phyloP scores from a whole-genome alignment of 1,140 invertebrate genomes.

The Neocloeon triangulifer region DNA sequence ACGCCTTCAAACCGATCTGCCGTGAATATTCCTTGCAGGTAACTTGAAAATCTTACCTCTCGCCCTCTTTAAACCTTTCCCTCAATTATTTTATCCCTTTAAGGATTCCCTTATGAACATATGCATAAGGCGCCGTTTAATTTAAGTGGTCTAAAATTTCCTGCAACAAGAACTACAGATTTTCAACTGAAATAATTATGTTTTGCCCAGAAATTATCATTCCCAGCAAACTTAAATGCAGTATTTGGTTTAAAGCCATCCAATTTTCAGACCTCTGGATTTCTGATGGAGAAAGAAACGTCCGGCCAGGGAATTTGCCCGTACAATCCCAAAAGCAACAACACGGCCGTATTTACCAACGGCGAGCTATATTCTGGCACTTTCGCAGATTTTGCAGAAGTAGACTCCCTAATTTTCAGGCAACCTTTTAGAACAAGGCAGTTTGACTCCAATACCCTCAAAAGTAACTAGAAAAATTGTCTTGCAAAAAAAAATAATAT shows the following conservation, averaged over 20 bases:
- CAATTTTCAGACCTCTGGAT: no score
- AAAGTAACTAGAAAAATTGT: conserved; percentile 47
- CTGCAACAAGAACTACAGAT: no score
- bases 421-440: conserved; percentile 76
- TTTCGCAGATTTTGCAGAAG: conserved; percentile 80
- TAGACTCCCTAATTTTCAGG: conserved; percentile 82
- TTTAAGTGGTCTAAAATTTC: no score
- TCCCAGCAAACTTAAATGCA: no score
- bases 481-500: background rate
- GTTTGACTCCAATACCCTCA: conserved; percentile 73
- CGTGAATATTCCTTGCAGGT: conserved; percentile 52
- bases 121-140: no score
- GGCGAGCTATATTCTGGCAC: conserved; percentile 82
- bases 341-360: conserved; percentile 70
- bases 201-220: no score
- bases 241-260: no score
- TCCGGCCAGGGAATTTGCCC: conserved; percentile 67
- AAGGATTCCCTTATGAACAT: background rate
- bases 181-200: no score
- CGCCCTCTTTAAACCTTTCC: no score
- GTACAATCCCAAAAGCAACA: conserved; percentile 79
- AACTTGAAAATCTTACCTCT: conserved; percentile 6
- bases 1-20: conserved; percentile 83
- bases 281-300: conserved; percentile 44
- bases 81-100: no score